These are phyloP conservation scores for Drosophila rubida DNA, from an alignment of 2,888 invertebrate species.

Conservation along the genomic window DNA sequence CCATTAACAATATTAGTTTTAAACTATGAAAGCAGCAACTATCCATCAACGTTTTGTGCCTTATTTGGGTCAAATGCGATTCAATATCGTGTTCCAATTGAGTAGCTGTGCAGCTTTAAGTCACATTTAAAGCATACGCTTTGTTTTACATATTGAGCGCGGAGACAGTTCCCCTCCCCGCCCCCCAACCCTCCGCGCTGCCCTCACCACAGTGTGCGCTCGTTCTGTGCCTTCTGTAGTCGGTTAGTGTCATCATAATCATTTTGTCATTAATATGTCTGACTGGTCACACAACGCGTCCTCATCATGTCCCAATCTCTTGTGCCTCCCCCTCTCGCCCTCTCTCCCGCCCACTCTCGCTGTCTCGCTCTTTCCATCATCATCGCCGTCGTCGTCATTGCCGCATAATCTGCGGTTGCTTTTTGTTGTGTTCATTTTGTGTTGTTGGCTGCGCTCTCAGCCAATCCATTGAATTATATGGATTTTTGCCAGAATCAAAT, in stretches of 20 bases:
- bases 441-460: constrained; percentile 42
- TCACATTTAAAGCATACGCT: constrained; percentile 38
- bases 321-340: constrained; percentile 7
- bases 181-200: neutral
- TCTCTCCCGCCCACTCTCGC: neutral
- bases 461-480: constrained; percentile 76
- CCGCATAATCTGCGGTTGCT: constrained; percentile 69
- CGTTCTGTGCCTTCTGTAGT: constrained; percentile 22
- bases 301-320: constrained; percentile 28
- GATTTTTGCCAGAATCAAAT: constrained; percentile 72
- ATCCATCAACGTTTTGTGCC: neutral
- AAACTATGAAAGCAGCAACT: neutral
- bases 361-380: neutral
- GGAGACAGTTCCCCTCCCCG: neutral
- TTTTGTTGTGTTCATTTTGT: constrained; percentile 67
- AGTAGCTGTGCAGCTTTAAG: constrained; percentile 35
- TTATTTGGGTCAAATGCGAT: constrained; percentile 6
- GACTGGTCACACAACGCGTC: constrained; percentile 68
- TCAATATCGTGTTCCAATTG: constrained; percentile 34
- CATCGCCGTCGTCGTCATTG: constrained; percentile 20
- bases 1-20: neutral
- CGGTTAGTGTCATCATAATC: constrained; percentile 81
- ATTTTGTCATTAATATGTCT: constrained; percentile 83
- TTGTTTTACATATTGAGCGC: constrained; percentile 22
- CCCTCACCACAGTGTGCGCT: neutral